Percentiles rank a stretch among this genome's conserved stretches.
phyloP scores from a whole-genome alignment of 2,113 vertebrate species.

The Buteo buteo region DNA sequence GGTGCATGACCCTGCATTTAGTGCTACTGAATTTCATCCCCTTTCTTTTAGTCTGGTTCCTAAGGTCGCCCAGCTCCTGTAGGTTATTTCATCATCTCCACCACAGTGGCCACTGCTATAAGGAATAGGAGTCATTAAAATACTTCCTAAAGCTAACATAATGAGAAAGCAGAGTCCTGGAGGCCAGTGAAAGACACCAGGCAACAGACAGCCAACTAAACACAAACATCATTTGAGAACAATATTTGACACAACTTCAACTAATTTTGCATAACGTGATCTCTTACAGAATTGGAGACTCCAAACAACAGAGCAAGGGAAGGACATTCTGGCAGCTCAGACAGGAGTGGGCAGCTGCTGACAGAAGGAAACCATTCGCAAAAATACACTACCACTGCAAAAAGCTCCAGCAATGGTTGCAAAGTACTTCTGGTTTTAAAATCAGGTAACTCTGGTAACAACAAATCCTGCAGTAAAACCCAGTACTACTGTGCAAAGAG shows the following conservation, averaged over 20 bases:
- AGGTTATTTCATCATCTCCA: neutral
- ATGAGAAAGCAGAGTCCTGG: neutral
- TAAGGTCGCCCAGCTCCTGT: neutral
- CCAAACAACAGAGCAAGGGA: neutral
- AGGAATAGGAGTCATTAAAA: neutral
- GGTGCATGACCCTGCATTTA: neutral
- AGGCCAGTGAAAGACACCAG: neutral
- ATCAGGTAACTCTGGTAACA: neutral
- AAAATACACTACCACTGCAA: neutral
- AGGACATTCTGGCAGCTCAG: neutral
- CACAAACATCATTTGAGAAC: neutral
- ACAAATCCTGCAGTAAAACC: neutral
- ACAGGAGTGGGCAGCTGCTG: neutral
- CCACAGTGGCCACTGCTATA: neutral
- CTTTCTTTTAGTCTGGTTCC: neutral
- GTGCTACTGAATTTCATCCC: neutral
- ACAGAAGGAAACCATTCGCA: neutral
- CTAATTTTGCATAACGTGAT: accelerated
- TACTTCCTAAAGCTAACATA: neutral
- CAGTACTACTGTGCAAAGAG: neutral
- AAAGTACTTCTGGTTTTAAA: neutral
- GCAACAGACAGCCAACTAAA: neutral
- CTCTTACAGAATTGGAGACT: neutral
- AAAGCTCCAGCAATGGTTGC: neutral
- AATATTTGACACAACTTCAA: neutral